Base-by-base conservation (phyloP, 2,113 vertebrate genomes). In the Trematocara stigmaticum region DNA sequence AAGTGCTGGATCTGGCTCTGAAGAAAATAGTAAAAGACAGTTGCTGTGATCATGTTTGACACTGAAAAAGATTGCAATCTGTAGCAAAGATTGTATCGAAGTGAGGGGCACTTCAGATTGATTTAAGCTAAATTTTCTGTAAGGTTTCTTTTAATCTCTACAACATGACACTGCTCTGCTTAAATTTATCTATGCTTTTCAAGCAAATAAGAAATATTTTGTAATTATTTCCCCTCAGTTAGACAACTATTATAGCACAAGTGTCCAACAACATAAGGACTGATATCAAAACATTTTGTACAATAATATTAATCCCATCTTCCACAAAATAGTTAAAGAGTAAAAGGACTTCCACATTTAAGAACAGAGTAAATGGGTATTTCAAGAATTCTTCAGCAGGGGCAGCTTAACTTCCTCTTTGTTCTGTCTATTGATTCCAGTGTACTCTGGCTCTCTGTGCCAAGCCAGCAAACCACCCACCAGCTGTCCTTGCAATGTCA, bases 371-470 rank as follows among this genome's bases (percentile, higher is more conserved):
- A 78, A 40, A 49, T n/a, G 57, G 69, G 79, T 89, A 88, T 92
- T 86, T 90, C 86, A 88, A 91, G 87, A 79, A 82, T 88, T 89
- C 45, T 86, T 81, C 82, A 86, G 85, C 57, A 12, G 82, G 78
- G 86, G 87, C 80, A 80, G 84, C 82, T 91, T 86, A 86, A 93
- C 85, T 87, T 90, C 87, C 79, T 84, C 84, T 92, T 91, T 94
- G 92, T 87, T 86, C 88, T 45, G 64, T 81, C 71, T 89, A 94
- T 94, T 87, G 93, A 94, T 94, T 92, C 89, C 3, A 61, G 78
- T 84, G 86, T 88, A 84, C 57, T 91, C 40, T 69, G 29, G 52
- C 84, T 88, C 84, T 64, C 49, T 79, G 80, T 71, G 76, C 84
- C 89, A 81, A 86, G 83, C 87, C 84, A 71, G 83, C n/a, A 1